Conservation (phyloP, 2,888 invertebrate species). For the Choreutis nemorana region DNA sequence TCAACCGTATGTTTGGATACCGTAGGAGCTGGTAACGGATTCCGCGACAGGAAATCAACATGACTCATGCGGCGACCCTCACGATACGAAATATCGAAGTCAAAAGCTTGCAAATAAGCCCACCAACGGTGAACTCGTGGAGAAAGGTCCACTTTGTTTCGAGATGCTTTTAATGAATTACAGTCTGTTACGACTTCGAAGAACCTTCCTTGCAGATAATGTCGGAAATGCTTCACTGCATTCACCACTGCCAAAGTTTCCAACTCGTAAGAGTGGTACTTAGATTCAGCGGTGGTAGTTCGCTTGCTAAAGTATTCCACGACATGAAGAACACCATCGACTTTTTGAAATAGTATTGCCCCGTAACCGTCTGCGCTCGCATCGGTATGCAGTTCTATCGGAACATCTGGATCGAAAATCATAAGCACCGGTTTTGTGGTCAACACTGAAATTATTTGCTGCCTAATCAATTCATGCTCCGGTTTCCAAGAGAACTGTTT, state of each 20-base stretch:
- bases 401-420: too few relatives aligned
- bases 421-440: too few relatives aligned
- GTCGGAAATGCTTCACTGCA: constrained; percentile 4
- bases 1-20: neutral
- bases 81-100: constrained; percentile 8
- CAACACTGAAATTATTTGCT: constrained; percentile 1
- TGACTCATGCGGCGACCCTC: constrained; percentile 3
- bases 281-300: too few relatives aligned
- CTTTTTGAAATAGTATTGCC: too few relatives aligned
- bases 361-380: too few relatives aligned
- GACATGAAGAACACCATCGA: too few relatives aligned
- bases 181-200: constrained; percentile 3
- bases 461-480: neutral
- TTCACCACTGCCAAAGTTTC: too few relatives aligned
- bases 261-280: too few relatives aligned
- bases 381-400: too few relatives aligned
- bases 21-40: neutral
- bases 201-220: constrained; percentile 3
- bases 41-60: constrained; percentile 3
- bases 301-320: too few relatives aligned
- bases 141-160: constrained; percentile 2
- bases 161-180: constrained; percentile 4
- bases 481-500: neutral
- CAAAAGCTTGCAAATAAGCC: too few relatives aligned
- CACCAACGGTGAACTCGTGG: too few relatives aligned